Conservation (phyloP, 2,797 vertebrate genomes). For the Thalassophryne amazonica region DNA sequence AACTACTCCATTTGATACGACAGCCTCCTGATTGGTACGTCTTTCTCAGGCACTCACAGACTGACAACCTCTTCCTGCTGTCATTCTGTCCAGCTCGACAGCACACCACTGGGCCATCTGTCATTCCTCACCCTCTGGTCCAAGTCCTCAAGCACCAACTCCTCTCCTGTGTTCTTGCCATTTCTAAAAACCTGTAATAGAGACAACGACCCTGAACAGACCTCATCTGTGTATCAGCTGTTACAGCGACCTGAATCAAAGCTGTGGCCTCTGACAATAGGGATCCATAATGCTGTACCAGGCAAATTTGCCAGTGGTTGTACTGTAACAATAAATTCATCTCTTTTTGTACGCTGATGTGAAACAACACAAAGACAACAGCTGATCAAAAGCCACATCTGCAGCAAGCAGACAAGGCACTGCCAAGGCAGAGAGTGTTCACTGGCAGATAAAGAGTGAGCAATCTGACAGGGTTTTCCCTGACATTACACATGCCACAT, state of each 20-base stretch:
- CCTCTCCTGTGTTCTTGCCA: conserved; percentile 8
- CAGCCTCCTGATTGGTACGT: conserved; percentile 41
- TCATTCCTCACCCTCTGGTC: conserved; percentile 39
- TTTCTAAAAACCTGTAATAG: background rate
- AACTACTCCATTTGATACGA: conserved; percentile 59
- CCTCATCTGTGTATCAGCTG: conserved; percentile 27
- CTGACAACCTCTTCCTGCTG: conserved; percentile 65
- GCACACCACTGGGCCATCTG: conserved; percentile 46
- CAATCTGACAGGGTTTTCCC: too few species aligned
- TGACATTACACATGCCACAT: too few species aligned
- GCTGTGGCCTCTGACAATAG: conserved; percentile 24
- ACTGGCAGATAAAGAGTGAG: conserved; percentile 14
- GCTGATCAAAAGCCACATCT: conserved; percentile 53
- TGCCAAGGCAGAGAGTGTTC: conserved; percentile 28
- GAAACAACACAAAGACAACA: conserved; percentile 26
- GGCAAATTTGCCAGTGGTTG: conserved; percentile 42
- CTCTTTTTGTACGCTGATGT: conserved; percentile 13
- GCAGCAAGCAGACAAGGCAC: conserved; percentile 1
- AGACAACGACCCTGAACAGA: conserved; percentile 13
- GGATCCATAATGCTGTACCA: conserved; percentile 44
- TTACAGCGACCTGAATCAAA: conserved; percentile 39
- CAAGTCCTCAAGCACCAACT: conserved; percentile 9
- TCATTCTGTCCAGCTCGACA: conserved; percentile 49
- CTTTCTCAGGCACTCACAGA: conserved; percentile 39
- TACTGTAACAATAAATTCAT: conserved; percentile 46